Percentiles rank a stretch among this genome's conserved stretches.
phyloP scores from a whole-genome alignment of 2,888 invertebrate species.

The Lymantria monacha region DNA sequence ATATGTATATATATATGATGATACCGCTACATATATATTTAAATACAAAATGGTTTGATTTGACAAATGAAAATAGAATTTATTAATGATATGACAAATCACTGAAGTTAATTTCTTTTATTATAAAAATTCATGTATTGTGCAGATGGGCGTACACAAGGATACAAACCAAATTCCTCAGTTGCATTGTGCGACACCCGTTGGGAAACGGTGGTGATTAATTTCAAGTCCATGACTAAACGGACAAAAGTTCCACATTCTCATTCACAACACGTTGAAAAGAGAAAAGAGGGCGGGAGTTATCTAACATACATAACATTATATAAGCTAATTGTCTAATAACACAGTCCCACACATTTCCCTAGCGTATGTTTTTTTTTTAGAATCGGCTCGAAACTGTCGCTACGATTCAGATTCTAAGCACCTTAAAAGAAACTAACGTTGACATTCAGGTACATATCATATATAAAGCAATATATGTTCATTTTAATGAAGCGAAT shows the following conservation, averaged over 20 bases:
- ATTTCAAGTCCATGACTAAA: too few relatives aligned
- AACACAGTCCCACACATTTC: constrained; percentile 73
- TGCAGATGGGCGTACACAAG: too few relatives aligned
- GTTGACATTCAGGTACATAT: constrained; percentile 62
- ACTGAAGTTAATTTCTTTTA: too few relatives aligned
- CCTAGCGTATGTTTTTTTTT: constrained; percentile 37
- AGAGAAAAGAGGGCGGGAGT: constrained; percentile 69
- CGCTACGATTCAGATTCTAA: constrained; percentile 23
- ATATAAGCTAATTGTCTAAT: constrained; percentile 65
- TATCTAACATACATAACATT: constrained; percentile 42
- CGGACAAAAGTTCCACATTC: constrained; percentile 16
- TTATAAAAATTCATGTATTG: too few relatives aligned
- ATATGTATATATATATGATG: too few relatives aligned
- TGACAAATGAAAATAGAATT: too few relatives aligned
- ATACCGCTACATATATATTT: too few relatives aligned
- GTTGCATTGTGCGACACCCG: too few relatives aligned
- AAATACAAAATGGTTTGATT: too few relatives aligned
- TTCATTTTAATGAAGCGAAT: constrained; percentile 17
- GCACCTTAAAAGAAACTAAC: constrained; percentile 26
- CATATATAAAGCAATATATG: constrained; percentile 38
- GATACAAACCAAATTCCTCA: too few relatives aligned
- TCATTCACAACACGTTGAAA: constrained; percentile 76
- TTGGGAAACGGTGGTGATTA: too few relatives aligned
- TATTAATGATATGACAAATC: too few relatives aligned
- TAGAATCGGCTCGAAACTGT: constrained; percentile 26